Conservation (phyloP, 2,888 invertebrate species). For the Molorchus minor region DNA sequence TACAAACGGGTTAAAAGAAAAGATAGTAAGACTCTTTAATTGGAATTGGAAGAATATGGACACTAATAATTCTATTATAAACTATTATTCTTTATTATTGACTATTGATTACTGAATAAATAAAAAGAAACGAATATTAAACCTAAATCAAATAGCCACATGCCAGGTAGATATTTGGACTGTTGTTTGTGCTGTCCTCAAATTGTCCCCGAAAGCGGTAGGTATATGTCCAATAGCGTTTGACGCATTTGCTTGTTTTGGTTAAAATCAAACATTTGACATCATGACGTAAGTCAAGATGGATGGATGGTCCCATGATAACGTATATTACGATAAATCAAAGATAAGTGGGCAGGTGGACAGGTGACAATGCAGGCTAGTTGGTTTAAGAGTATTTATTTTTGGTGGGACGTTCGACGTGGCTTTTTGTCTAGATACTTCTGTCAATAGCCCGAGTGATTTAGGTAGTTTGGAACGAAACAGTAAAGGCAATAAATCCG, state of each 20-base stretch:
- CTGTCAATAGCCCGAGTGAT: not conserved
- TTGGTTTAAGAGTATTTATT: conserved; percentile 31
- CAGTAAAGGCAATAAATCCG: no score
- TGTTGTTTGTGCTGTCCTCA: not conserved
- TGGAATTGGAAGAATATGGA: no score
- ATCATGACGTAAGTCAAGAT: conserved; percentile 44
- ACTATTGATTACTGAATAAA: no score
- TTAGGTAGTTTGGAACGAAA: no score
- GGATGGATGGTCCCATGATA: conserved; percentile 51
- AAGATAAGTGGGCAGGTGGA: conserved; percentile 50
- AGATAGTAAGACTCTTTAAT: no score
- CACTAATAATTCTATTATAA: no score
- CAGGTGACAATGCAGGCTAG: conserved; percentile 36
- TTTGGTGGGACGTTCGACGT: conserved; percentile 18
- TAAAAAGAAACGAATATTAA: no score
- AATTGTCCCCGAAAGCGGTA: not conserved
- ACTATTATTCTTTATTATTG: no score
- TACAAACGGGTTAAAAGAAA: no score
- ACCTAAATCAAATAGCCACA: no score
- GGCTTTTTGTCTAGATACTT: not conserved
- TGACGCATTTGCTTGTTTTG: conserved; percentile 35
- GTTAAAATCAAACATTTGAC: conserved; percentile 37
- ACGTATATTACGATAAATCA: conserved; percentile 52
- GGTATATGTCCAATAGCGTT: not conserved
- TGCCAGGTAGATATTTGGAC: conserved; percentile 5